phyloP scores from a whole-genome alignment of 2,797 vertebrate species.

The Botia almorhae region DNA sequence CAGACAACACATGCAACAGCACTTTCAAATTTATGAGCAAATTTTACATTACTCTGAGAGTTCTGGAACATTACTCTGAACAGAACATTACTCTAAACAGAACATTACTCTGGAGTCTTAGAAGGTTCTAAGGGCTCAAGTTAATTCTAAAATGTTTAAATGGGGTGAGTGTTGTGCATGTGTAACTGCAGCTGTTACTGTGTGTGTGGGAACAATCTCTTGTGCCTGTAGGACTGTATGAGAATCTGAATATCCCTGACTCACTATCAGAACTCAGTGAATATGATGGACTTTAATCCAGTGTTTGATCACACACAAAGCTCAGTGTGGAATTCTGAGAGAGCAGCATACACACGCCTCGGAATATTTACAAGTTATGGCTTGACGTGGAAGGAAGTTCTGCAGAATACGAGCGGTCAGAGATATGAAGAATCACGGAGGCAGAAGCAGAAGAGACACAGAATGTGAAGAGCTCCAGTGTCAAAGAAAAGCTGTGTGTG shows the following conservation, averaged over 20 bases:
- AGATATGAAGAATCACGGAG: slow-evolving; percentile 30
- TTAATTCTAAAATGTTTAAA: slow-evolving; percentile 6
- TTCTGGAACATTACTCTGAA: neutral
- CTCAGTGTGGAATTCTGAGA: slow-evolving; percentile 38
- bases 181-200: slow-evolving; percentile 35
- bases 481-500: slow-evolving; percentile 26
- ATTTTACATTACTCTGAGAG: neutral
- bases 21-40: neutral
- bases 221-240: neutral
- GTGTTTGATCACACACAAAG: slow-evolving; percentile 30
- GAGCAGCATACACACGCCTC: slow-evolving; percentile 49
- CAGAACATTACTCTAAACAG: neutral
- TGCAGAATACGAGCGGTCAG: slow-evolving; percentile 49
- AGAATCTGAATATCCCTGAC: slow-evolving; percentile 5
- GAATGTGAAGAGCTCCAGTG: slow-evolving; percentile 39
- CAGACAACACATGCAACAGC: neutral
- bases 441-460: slow-evolving; percentile 45
- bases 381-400: slow-evolving; percentile 59
- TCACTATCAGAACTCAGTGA: slow-evolving; percentile 8
- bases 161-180: neutral
- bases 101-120: neutral
- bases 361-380: slow-evolving; percentile 53
- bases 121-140: neutral
- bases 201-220: neutral
- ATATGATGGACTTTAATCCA: slow-evolving; percentile 25